Evolutionary conservation across 2,797 vertebrate species (phyloP).

Genomic region (Hypotaenidia philippensis): DNA sequence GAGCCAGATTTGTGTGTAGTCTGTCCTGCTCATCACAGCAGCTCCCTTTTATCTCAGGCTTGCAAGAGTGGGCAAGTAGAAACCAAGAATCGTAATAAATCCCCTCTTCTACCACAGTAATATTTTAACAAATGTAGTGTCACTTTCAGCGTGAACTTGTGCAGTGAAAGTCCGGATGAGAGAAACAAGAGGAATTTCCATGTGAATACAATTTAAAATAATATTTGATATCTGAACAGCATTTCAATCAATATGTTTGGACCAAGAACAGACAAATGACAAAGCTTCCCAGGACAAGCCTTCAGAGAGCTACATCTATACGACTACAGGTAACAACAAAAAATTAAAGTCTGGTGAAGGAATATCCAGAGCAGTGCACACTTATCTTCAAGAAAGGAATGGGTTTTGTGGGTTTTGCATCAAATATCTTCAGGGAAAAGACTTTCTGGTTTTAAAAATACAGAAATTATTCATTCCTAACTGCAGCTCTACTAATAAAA

Average conservation of each 20-base stretch:
- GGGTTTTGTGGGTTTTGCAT: neutral
- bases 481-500: neutral
- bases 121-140: neutral
- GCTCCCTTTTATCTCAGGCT: neutral
- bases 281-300: neutral
- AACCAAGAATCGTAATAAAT: neutral
- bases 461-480: neutral
- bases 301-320: neutral
- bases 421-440: neutral
- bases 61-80: neutral
- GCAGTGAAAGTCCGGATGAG: neutral
- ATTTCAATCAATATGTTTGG: neutral
- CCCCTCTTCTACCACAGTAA: neutral
- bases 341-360: neutral
- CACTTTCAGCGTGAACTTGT: neutral
- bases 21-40: neutral
- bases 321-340: neutral
- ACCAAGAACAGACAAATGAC: neutral
- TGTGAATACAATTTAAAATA: neutral
- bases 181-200: neutral
- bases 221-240: neutral
- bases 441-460: neutral
- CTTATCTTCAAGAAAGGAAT: neutral
- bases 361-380: neutral
- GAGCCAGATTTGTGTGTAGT: neutral